Conservation (phyloP, 2,113 vertebrate genomes). For the Polyodon spathula region DNA sequence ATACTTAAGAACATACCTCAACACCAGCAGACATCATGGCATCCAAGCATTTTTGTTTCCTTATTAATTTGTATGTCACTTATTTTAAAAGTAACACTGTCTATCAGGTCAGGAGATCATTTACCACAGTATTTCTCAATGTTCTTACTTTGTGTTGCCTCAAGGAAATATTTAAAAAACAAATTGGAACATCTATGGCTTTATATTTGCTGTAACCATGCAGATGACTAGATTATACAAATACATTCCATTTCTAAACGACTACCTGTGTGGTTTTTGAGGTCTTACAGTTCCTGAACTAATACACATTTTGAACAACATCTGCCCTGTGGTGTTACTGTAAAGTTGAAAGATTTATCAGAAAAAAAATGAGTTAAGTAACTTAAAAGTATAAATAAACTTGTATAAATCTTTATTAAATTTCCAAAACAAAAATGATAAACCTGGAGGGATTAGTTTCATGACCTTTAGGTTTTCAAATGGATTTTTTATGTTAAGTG, state of each 20-base stretch:
- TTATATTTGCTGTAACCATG: not conserved
- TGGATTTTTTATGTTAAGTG: no score
- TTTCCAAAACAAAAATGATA: no score
- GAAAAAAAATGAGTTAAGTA: no score
- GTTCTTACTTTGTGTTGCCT: not conserved
- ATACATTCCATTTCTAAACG: not conserved
- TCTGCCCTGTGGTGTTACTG: not conserved
- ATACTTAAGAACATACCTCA: constrained; percentile 18
- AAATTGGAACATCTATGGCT: not conserved
- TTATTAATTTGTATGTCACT: constrained; percentile 15
- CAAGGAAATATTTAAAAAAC: not conserved
- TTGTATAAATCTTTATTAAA: no score
- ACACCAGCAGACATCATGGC: constrained; percentile 12
- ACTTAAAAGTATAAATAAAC: no score
- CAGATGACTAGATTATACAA: not conserved
- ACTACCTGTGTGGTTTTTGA: constrained; percentile 1
- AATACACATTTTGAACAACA: constrained; percentile 1
- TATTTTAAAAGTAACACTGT: not conserved
- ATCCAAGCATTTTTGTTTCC: constrained; percentile 8
- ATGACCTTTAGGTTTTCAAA: no score
- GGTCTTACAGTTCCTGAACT: constrained; percentile 2
- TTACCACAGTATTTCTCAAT: not conserved
- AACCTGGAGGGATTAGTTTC: no score
- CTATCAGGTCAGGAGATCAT: not conserved
- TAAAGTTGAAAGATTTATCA: not conserved